phyloP scores from a whole-genome alignment of 2,888 invertebrate genomes.

The Philonicus albiceps region DNA sequence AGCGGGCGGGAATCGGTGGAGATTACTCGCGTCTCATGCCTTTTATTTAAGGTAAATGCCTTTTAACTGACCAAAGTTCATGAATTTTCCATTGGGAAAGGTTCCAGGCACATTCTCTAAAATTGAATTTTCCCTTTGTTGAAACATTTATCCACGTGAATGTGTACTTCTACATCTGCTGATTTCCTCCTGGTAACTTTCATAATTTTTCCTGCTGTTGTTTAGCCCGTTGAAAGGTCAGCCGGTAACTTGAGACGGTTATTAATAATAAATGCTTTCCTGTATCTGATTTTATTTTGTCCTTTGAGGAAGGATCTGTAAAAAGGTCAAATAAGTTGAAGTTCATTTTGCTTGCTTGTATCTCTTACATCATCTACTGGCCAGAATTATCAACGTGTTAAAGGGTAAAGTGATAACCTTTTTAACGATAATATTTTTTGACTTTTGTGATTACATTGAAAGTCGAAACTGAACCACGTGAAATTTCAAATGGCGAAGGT shows the following conservation, averaged over 20 bases:
- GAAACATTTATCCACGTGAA: not conserved
- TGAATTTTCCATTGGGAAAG: conserved; percentile 15
- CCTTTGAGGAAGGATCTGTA: not conserved
- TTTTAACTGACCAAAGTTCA: conserved; percentile 19
- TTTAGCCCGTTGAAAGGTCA: not conserved
- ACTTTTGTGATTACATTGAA: not conserved
- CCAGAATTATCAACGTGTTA: not conserved
- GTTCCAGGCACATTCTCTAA: conserved; percentile 6
- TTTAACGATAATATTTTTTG: not conserved
- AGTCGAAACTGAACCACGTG: not conserved
- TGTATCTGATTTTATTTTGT: not conserved
- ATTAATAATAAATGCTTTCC: not conserved
- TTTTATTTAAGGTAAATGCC: not conserved
- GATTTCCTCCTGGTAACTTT: not conserved
- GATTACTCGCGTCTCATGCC: not conserved
- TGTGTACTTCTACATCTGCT: not conserved
- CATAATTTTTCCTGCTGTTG: not conserved
- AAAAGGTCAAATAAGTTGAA: not conserved
- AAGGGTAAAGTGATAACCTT: not conserved
- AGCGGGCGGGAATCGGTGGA: not conserved
- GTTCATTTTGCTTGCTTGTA: not conserved
- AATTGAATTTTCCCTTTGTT: conserved; percentile 27
- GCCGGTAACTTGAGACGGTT: not conserved
- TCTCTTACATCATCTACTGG: not conserved
- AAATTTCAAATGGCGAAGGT: not conserved